Evolutionary conservation across 1,140 invertebrate species (phyloP), one percentile per base, ranked within the genome.

Genomic region (Choristoneura fumiferana): DNA sequence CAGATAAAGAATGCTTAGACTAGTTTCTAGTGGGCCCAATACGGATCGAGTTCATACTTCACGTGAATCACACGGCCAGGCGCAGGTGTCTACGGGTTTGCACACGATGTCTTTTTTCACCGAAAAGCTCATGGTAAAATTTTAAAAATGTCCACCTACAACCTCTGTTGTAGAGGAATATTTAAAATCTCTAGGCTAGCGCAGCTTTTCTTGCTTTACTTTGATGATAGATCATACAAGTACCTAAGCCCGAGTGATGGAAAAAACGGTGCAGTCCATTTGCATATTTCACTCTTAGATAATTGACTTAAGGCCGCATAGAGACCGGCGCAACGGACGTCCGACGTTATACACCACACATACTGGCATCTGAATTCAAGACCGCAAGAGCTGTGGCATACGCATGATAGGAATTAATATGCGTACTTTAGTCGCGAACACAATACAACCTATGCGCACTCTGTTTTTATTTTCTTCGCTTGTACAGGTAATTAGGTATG

Each of bases 231-330:
- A 6, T 3, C 22, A 3, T 29, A 3, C 2, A 29, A 29, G 22
- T 29, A 29, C 22, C 22, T 3, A 6, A 29, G 22, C 22, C 2
- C 22, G 22, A 29, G 22, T 29, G 14, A 45, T 45, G 15, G 17
- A 45, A 45, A 45, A 45, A 45, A 45, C 39, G 13, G 13, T 40
- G 14, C 18, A 22, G 9, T 45, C 40, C 40, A 45, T 22, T 18
- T 45, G 17, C 40, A 45, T 45, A 18, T 45, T 45, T 45, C 17
- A 45, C 18, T 18, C 15, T 45, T 45, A 45, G 40, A 18, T 45
- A 45, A 45, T 45, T 45, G 40, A 22, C 40, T 45, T 45, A 8
- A 17, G 15, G 18, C 8, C 15, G 22, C 4, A 12, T 6, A 12
- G 43, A 29, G 18, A 49, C 43, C 43, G n/a, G 6, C 43, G 12